A percentile compares a stretch with the other conserved stretches of the same genome.
These are phyloP conservation scores for Spicauda simplicius DNA, from an alignment of 2,888 invertebrate genomes.

Conservation along the genomic window DNA sequence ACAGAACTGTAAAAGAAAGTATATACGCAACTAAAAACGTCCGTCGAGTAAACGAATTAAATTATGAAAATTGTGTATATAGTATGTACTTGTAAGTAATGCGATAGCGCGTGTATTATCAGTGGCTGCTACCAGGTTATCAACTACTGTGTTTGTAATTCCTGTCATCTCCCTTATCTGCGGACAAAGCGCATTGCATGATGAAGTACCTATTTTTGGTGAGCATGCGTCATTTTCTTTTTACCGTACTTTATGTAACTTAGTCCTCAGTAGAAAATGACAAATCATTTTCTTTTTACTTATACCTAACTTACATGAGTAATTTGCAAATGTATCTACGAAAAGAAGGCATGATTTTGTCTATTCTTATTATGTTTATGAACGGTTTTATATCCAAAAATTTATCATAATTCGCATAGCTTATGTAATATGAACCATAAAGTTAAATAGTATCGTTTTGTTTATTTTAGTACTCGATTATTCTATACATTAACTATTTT, in stretches of 20 bases:
- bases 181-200: conserved; percentile 57
- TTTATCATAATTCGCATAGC: no score
- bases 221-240: no score
- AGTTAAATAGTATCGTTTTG: no score
- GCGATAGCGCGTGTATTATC: conserved; percentile 56
- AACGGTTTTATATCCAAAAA: no score
- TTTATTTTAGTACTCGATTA: no score
- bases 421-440: no score
- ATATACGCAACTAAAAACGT: conserved; percentile 20
- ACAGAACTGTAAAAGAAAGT: conserved; percentile 33
- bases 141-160: conserved; percentile 73
- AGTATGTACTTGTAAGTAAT: conserved; percentile 16
- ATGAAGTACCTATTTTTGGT: conserved; percentile 68
- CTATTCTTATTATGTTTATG: conserved; percentile 15
- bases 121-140: conserved; percentile 76
- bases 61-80: conserved; percentile 47
- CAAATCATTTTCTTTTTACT: conserved; percentile 14
- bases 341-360: conserved; percentile 11
- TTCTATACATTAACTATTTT: no score
- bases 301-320: conserved; percentile 26
- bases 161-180: conserved; percentile 70
- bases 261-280: no score
- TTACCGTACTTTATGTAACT: no score
- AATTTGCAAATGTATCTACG: conserved; percentile 2
- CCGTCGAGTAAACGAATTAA: conserved; percentile 23